Base-by-base conservation (phyloP, 2,797 vertebrate species). In the Triplophysa yarkandensis region DNA sequence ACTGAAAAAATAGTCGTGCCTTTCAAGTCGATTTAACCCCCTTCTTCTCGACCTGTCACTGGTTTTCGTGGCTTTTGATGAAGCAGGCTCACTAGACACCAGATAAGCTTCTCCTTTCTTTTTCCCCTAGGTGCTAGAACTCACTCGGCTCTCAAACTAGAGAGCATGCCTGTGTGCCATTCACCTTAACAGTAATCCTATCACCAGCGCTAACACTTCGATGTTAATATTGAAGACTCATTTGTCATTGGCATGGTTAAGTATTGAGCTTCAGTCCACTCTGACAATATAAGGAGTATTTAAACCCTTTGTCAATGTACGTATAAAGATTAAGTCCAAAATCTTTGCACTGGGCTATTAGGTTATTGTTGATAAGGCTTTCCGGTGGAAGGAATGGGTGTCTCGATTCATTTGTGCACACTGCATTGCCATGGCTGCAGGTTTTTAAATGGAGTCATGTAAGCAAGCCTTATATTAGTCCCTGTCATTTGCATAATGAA, bases 371-470 rank as follows among this genome's bases (percentile, higher is more conserved):
- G 55, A 39, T 32, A 25, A 65, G 58, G 34, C 23, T 27, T 50
- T 19, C 30, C 14, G 62, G 28, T 76, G 32, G 34, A 81, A 87
- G 62, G 74, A 83, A 80, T 41, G 74, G 78, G 84, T 85, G 84
- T 87, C 81, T 83, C 85, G 82, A 86, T 87, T 86, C 75, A 82
- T 88, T 87, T 86, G 83, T 75, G 43, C 54, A 78, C 65, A 84
- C 43, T 71, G 69, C 80, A 83, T 87, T 86, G 77, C 71, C 68
- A 86, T 83, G 84, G 84, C 85, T 79, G 81, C 86, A 86, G 79
- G 82, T 88, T 89, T 89, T 91, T 91, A 92, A 93, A 93, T 92
- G 89, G 85, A 87, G 82, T 83, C 61, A 83, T 90, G 82, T 86
- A 85, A 87, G 82, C 72, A 82, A 86, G 83, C 86, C 80, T 77